These are phyloP conservation scores for Volucella inanis DNA, from an alignment of 2,888 invertebrate genomes.

Conservation along the genomic window DNA sequence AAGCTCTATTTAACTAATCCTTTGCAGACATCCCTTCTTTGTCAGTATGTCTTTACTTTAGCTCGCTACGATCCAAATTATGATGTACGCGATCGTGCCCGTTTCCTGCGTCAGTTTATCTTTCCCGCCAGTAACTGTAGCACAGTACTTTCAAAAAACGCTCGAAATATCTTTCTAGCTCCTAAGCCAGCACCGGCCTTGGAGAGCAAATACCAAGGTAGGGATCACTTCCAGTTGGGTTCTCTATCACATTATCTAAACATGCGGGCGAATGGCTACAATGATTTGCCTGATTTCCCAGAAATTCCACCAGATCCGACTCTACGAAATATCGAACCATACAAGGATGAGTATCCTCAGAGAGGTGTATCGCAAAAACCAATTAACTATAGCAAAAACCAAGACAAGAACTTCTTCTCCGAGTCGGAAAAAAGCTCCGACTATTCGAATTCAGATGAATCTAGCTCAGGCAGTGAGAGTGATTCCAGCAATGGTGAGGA, in stretches of 20 bases:
- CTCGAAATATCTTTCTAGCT: slow-evolving; percentile 93
- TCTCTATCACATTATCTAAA: slow-evolving; percentile 98
- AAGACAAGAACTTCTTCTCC: slow-evolving; percentile 87
- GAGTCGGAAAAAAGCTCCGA: slow-evolving; percentile 82
- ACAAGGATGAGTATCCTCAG: slow-evolving; percentile 78
- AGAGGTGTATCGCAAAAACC: slow-evolving; percentile 80
- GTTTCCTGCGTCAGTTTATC: slow-evolving; percentile 93
- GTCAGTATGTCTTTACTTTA: slow-evolving; percentile 96
- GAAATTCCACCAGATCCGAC: slow-evolving; percentile 88
- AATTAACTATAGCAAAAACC: slow-evolving; percentile 70
- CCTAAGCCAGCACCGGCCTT: slow-evolving; percentile 97
- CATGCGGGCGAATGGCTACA: slow-evolving; percentile 92
- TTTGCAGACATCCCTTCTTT: slow-evolving; percentile 92
- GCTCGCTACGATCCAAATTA: slow-evolving; percentile 99
- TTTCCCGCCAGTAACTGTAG: slow-evolving; percentile 85
- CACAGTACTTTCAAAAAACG: slow-evolving; percentile 86
- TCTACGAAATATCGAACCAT: slow-evolving; percentile 88
- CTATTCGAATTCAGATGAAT: slow-evolving; percentile 79
- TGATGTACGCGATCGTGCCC: slow-evolving; percentile 97
- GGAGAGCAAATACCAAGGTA: slow-evolving; percentile 92
- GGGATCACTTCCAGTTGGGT: slow-evolving; percentile 95
- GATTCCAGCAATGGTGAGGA: slow-evolving; percentile 74
- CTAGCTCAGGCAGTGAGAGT: slow-evolving; percentile 77
- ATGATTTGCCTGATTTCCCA: slow-evolving; percentile 93
- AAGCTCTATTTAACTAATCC: slow-evolving; percentile 95